phyloP scores from a whole-genome alignment of 1,140 invertebrate species.

The Ephestia elutella region DNA sequence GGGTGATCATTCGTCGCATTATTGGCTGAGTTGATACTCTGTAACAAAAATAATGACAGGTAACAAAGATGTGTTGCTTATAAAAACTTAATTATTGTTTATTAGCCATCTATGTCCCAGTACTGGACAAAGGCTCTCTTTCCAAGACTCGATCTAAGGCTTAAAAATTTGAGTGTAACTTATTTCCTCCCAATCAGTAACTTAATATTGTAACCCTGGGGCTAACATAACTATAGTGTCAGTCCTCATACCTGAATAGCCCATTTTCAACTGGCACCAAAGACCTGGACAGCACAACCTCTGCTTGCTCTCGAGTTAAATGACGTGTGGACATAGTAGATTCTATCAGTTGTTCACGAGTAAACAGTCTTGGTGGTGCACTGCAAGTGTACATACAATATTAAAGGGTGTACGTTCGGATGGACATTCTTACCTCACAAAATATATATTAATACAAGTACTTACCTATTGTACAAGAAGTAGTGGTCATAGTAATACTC shows the following conservation, averaged over 20 bases:
- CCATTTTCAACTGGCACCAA: neutral
- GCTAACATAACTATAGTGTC: no score
- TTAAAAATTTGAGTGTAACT: no score
- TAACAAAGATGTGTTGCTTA: no score
- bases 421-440: no score
- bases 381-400: neutral
- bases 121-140: no score
- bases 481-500: conserved; percentile 6
- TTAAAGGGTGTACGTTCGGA: no score
- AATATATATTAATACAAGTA: no score
- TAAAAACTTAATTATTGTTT: no score
- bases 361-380: neutral
- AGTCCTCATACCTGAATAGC: neutral
- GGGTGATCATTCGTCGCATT: neutral
- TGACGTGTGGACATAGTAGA: neutral
- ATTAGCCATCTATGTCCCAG: no score
- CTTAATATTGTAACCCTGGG: no score
- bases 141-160: no score
- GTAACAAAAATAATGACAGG: neutral
- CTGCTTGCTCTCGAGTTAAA: neutral
- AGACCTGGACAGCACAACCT: neutral
- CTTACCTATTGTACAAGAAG: neutral
- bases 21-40: neutral
- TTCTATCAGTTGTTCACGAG: neutral
- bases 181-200: no score